Conservation (phyloP, 2,797 vertebrate genomes). For the Bothrops alternatus region DNA sequence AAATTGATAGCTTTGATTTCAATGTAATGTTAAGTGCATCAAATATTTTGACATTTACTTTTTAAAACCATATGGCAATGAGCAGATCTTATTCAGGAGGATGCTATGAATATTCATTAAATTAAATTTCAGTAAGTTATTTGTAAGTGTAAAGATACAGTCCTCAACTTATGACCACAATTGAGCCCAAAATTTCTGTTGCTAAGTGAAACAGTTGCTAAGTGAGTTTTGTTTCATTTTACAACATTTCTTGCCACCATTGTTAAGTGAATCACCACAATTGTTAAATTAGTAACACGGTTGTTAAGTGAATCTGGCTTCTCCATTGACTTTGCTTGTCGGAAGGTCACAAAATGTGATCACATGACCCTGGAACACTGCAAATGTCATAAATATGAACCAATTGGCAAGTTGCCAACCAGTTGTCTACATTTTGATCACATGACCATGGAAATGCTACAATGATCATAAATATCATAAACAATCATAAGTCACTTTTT, state of each 20-base stretch:
- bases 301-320: background rate
- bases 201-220: background rate
- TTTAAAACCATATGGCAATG: background rate
- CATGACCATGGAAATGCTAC: background rate
- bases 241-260: background rate
- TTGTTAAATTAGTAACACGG: background rate
- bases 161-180: background rate
- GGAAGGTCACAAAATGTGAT: background rate
- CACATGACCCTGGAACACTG: background rate
- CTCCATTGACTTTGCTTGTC: background rate
- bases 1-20: background rate
- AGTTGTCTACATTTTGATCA: background rate
- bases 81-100: background rate
- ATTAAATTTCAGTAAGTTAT: background rate
- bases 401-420: background rate
- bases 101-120: background rate
- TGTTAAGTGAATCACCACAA: background rate
- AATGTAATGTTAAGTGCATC: background rate
- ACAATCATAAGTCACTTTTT: background rate
- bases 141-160: background rate
- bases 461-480: background rate
- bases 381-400: background rate
- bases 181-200: background rate
- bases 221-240: background rate
- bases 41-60: background rate